phyloP scores from a whole-genome alignment of 2,888 invertebrate species.

The Uloborus plumipes region DNA sequence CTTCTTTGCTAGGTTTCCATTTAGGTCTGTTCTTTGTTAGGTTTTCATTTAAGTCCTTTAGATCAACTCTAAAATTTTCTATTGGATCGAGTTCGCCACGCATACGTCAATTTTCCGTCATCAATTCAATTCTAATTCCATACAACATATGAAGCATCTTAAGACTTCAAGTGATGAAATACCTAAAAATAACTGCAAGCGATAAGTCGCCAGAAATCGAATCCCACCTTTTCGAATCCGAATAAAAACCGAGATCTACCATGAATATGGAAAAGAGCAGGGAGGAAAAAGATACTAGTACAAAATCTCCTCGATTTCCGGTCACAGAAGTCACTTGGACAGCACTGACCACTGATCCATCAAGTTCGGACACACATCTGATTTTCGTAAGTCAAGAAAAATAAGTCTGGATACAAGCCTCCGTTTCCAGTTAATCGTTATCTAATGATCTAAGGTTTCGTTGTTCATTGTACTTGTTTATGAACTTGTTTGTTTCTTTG shows the following conservation, averaged over 20 bases:
- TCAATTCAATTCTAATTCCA: too few species aligned
- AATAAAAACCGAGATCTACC: constrained; percentile 13
- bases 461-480: neutral
- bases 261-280: constrained; percentile 56
- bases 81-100: too few species aligned
- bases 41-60: too few species aligned
- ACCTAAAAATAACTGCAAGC: too few species aligned
- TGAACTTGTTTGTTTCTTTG: constrained; percentile 2
- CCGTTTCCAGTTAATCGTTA: constrained; percentile 44
- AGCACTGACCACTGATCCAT: constrained; percentile 54
- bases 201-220: too few species aligned
- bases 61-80: too few species aligned
- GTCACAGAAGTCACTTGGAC: constrained; percentile 59
- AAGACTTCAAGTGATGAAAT: too few species aligned
- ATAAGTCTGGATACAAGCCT: constrained; percentile 13
- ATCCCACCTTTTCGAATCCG: neutral
- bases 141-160: too few species aligned
- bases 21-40: too few species aligned
- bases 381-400: constrained; percentile 26
- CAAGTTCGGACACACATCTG: constrained; percentile 39
- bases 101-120: too few species aligned
- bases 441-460: constrained; percentile 38
- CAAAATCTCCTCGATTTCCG: constrained; percentile 48
- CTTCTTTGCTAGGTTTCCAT: too few species aligned
- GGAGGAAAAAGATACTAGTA: constrained; percentile 2